phyloP scores from a whole-genome alignment of 2,797 vertebrate species.

The Oreonectes daqikongensis region DNA sequence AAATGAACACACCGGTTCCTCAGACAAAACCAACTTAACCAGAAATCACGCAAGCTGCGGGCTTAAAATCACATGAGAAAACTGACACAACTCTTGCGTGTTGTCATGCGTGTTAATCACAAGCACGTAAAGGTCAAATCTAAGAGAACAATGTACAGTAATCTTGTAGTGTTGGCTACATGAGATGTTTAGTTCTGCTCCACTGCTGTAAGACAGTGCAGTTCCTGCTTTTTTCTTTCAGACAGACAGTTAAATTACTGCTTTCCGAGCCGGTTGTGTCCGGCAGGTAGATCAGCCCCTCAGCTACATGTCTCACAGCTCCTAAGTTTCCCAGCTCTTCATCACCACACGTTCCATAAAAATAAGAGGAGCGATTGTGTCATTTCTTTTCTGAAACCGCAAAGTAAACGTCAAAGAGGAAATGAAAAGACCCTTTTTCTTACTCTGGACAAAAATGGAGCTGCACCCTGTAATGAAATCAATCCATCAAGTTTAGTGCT shows the following conservation, averaged over 20 bases:
- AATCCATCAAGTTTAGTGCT: neutral
- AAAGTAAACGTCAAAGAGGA: neutral
- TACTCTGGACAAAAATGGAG: neutral
- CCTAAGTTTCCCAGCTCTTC: conserved; percentile 22
- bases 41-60: conserved; percentile 31
- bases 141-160: neutral
- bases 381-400: conserved; percentile 18
- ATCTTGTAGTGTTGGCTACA: neutral
- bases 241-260: conserved; percentile 33
- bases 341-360: conserved; percentile 12
- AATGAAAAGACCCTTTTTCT: neutral
- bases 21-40: conserved; percentile 32
- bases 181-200: neutral
- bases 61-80: neutral
- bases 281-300: conserved; percentile 30
- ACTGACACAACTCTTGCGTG: neutral
- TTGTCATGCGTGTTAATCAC: conserved; percentile 24
- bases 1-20: conserved; percentile 13
- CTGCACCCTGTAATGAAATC: neutral
- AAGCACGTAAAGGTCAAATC: neutral
- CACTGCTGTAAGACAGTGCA: conserved; percentile 4
- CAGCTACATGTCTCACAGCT: conserved; percentile 13
- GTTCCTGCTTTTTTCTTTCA: conserved; percentile 32
- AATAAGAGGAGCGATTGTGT: neutral
- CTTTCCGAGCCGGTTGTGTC: neutral